phyloP scores from a whole-genome alignment of 2,797 vertebrate genomes.

The Phoeniculus purpureus region DNA sequence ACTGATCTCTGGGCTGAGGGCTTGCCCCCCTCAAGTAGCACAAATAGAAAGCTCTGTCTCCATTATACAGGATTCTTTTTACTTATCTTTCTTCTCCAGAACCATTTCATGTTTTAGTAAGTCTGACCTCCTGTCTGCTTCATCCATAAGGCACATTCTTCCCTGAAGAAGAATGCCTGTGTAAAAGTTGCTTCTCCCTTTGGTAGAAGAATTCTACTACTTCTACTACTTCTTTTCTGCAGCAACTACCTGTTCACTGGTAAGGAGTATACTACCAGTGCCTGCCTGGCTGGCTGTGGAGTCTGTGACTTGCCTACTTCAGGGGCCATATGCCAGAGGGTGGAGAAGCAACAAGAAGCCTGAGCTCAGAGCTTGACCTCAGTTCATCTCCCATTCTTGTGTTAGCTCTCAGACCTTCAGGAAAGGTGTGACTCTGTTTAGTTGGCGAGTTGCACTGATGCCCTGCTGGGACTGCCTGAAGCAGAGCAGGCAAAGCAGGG shows the following conservation, averaged over 20 bases:
- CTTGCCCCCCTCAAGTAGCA: not conserved
- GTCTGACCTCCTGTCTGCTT: not conserved
- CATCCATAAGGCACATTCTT: not conserved
- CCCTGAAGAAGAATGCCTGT: not conserved
- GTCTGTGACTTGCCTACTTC: rapidly evolving
- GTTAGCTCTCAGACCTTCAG: not conserved
- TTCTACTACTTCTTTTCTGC: not conserved
- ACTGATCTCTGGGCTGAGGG: not conserved
- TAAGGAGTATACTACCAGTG: rapidly evolving
- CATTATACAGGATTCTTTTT: not conserved
- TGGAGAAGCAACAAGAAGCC: not conserved
- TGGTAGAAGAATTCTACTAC: no score
- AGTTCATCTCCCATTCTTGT: not conserved
- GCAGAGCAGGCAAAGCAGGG: not conserved
- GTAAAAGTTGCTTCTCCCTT: not conserved
- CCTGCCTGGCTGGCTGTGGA: not conserved
- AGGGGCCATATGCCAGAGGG: rapidly evolving
- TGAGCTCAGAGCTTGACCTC: not conserved
- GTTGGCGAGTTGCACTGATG: not conserved
- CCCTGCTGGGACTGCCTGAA: slow-evolving; percentile 6
- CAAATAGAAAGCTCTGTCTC: not conserved
- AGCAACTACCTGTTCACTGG: rapidly evolving
- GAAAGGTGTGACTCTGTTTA: not conserved
- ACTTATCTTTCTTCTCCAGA: not conserved
- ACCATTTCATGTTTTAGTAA: not conserved